phyloP scores from a whole-genome alignment of 1,140 invertebrate species.

The Drosophila burlai region DNA sequence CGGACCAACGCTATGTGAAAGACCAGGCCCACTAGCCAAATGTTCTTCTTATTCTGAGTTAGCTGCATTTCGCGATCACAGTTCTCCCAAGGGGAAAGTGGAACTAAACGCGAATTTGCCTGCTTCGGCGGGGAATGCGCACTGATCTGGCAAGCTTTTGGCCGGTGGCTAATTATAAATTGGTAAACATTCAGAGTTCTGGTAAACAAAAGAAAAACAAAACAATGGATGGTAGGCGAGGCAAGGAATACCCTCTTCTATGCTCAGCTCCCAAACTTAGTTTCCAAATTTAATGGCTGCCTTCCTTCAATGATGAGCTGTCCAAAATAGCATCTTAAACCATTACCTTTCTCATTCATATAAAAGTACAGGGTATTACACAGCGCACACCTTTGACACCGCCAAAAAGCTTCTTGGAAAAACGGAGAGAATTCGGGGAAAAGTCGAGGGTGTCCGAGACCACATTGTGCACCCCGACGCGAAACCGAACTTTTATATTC shows the following conservation, averaged over 20 bases:
- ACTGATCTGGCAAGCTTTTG: slow-evolving; percentile 49
- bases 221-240: neutral
- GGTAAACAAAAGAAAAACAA: slow-evolving; percentile 16
- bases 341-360: neutral
- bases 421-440: neutral
- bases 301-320: neutral
- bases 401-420: neutral
- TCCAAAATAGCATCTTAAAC: neutral
- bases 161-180: slow-evolving; percentile 64
- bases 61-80: slow-evolving; percentile 48
- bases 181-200: slow-evolving; percentile 50
- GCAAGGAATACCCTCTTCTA: slow-evolving; percentile 1
- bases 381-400: no score
- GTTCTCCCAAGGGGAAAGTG: neutral
- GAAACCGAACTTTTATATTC: slow-evolving; percentile 3
- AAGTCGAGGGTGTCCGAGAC: neutral
- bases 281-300: neutral
- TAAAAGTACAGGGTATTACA: neutral
- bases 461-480: neutral
- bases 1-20: slow-evolving; percentile 27
- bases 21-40: slow-evolving; percentile 21
- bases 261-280: neutral
- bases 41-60: neutral
- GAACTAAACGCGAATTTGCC: slow-evolving; percentile 23
- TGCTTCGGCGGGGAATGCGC: slow-evolving; percentile 41